These are phyloP conservation scores for Tenthredo notha DNA, from an alignment of 2,888 invertebrate genomes.

Conservation along the genomic window DNA sequence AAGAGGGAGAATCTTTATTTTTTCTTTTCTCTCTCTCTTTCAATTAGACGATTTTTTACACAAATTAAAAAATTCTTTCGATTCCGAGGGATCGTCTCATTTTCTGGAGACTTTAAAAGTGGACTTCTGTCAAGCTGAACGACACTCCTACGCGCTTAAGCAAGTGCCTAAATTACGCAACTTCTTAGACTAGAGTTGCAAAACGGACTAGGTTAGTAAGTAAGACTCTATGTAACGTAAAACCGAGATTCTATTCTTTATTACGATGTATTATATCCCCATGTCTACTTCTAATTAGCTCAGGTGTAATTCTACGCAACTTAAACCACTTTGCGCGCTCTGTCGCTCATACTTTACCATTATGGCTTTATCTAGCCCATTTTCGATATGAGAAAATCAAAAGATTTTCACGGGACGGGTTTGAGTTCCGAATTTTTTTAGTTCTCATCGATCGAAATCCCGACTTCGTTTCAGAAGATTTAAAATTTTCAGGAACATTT, in stretches of 20 bases:
- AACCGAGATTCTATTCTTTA: constrained; percentile 61
- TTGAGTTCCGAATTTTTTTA: too few relatives aligned
- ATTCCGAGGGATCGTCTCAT: neutral
- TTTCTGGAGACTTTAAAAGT: neutral
- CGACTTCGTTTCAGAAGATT: too few relatives aligned
- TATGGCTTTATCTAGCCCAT: neutral
- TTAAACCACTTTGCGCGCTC: constrained; percentile 23
- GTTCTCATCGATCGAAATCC: too few relatives aligned
- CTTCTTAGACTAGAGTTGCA: constrained; percentile 5
- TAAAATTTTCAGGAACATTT: too few relatives aligned
- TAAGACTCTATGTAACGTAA: constrained; percentile 68
- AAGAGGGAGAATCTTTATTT: neutral
- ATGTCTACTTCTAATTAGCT: constrained; percentile 31
- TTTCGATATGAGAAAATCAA: neutral
- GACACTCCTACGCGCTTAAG: constrained; percentile 32
- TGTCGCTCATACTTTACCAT: neutral
- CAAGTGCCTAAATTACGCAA: constrained; percentile 49
- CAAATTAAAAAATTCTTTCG: neutral
- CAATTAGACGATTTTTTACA: too few relatives aligned
- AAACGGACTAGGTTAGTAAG: constrained; percentile 50
- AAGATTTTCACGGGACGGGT: too few relatives aligned
- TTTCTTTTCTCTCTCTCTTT: neutral
- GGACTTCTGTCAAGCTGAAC: neutral
- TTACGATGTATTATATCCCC: constrained; percentile 39
- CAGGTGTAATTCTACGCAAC: constrained; percentile 43